Conservation (phyloP, 2,888 invertebrate species). For the Mesorhabditis spiculigera region DNA sequence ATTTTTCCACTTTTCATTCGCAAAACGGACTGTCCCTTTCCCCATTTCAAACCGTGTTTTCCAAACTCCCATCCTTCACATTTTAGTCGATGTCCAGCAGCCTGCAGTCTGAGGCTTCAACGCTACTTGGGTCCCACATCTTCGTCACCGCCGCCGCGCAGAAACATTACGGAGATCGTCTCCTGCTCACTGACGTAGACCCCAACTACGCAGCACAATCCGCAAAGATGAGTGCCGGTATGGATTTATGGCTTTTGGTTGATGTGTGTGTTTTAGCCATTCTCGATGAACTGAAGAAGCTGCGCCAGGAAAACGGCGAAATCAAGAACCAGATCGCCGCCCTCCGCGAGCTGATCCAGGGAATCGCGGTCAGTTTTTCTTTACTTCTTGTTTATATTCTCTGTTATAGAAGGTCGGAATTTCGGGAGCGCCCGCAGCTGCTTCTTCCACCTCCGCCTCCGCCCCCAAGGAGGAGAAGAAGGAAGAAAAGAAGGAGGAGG, state of each 20-base stretch:
- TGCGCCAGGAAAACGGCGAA: conserved; percentile 27
- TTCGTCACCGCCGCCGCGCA: conserved; percentile 1
- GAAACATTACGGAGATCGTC: neutral
- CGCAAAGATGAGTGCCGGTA: neutral
- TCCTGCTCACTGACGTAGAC: neutral
- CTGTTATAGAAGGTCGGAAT: conserved; percentile 6
- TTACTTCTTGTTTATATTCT: neutral
- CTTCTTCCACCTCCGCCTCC: conserved; percentile 16
- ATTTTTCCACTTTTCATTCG: too few species aligned
- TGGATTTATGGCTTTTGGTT: too few species aligned
- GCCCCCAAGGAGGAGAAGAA: conserved; percentile 2
- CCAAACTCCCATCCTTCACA: neutral
- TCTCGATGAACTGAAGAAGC: conserved; percentile 20
- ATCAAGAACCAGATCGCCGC: conserved; percentile 29
- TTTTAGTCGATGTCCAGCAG: neutral
- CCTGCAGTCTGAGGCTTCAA: neutral
- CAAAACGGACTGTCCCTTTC: too few species aligned
- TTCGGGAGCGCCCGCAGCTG: conserved; percentile 19
- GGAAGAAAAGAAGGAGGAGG: conserved; percentile 10
- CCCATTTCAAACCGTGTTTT: too few species aligned
- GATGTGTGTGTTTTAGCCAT: too few species aligned
- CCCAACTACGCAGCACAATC: neutral
- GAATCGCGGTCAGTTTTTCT: neutral
- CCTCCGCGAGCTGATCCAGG: conserved; percentile 26
- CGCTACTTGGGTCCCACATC: neutral